Evolutionary conservation across 2,113 vertebrate genomes (phyloP).

Genomic region (Haplochromis vanheusdeni): DNA sequence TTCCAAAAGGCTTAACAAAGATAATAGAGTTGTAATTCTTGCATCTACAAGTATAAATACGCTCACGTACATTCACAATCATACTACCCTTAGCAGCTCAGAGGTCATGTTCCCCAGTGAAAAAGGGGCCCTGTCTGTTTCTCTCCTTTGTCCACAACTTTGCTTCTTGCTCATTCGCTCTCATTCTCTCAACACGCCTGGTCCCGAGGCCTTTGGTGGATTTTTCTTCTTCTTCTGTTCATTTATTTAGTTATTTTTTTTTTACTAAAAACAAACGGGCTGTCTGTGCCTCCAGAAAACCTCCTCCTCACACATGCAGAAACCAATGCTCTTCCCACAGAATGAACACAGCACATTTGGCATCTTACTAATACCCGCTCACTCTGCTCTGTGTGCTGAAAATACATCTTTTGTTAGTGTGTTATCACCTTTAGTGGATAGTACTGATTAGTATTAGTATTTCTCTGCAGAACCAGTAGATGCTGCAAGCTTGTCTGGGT

Average conservation of each 20-base stretch:
- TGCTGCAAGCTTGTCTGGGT: background rate
- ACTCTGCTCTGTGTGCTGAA: background rate
- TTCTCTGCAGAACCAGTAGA: background rate
- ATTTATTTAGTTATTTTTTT: background rate
- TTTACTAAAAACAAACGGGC: background rate
- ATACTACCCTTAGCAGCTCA: constrained; percentile 29
- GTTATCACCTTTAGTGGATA: background rate
- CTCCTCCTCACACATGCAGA: constrained; percentile 4
- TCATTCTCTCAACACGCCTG: background rate
- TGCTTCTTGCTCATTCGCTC: background rate
- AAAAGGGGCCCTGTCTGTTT: constrained; percentile 2
- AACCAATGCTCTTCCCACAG: background rate
- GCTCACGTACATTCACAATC: background rate
- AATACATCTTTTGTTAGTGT: background rate
- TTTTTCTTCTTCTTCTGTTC: background rate
- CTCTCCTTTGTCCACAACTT: background rate
- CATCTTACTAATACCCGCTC: background rate
- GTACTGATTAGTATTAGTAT: background rate
- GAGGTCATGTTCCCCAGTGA: constrained; percentile 4
- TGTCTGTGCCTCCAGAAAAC: background rate
- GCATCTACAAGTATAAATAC: constrained; percentile 1
- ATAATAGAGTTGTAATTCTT: background rate
- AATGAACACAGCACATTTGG: background rate
- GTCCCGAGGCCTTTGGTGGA: constrained; percentile 15
- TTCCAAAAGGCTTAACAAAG: constrained; percentile 1